Evolutionary conservation across 2,797 vertebrate species (phyloP), one percentile per base, ranked within the genome.

Genomic region (Clamator glandarius): DNA sequence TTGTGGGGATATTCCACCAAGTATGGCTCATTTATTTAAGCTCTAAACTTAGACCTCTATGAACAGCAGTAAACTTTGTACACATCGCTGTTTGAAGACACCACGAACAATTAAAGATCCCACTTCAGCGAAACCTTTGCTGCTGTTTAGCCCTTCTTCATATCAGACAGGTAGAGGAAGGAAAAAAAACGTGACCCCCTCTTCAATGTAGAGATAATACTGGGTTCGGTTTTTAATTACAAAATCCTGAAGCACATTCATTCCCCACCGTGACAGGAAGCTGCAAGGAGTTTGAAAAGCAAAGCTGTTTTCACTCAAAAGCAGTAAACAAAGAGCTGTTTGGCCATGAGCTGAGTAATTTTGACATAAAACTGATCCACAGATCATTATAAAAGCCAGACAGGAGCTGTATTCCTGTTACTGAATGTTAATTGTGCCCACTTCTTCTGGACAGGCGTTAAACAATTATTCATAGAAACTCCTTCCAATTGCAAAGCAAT

Each of bases 361-460:
- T 29, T 23, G 50, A 41, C 58, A 29, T 72, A 73, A 55, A 4
- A 9, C 5, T 7, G 35, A 21, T 36, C 11, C 41, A 35, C 25
- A 26, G 50, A 12, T 35, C 24, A 39, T 12, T 44, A 7, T 8
- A 67, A 44, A 69, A 86, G 29, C 20, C 5, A 4, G 42, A 50
- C 25, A 16, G 76, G 35, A 73, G 28, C 31, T 1, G 0, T 2
- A 11, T 2, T 36, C 10, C 13, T 13, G 16, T 50, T 39, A 28
- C 18, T 64, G 29, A 12, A n/a, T 55, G 31, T 35, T 59, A 36
- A 35, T 5, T 36, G 36, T 3, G 2, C 0, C 1, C 31, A 48
- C 25, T 87, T 4, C 2, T 6, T 67, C 55, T 48, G 54, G 59
- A 39, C 0, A 7, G 57, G 26, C 11, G 68, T 82, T 35, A 18